Evolutionary conservation across 2,797 vertebrate species (phyloP), one percentile per base, ranked within the genome.

Genomic region (Miichthys miiuy): DNA sequence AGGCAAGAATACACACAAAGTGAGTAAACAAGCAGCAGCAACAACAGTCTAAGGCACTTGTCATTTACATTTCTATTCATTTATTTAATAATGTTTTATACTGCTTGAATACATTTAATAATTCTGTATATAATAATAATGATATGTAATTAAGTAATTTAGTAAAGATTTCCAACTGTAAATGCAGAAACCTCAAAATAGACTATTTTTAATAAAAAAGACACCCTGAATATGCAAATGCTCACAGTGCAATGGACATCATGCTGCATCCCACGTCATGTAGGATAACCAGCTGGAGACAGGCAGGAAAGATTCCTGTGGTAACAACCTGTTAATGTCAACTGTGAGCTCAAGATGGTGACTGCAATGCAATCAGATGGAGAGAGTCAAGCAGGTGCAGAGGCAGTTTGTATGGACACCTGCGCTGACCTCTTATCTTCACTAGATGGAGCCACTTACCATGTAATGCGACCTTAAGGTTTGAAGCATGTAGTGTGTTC

Each of bases 371-470:
- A 51, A 21, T 50, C 58, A 72, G 12, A 58, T 17, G 12, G 34
- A 42, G 20, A 63, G 17, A 57, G 30, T 5, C 16, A 23, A 5
- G 27, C 41, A 25, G 50, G 13, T 7, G 0, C 25, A 14, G 11
- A 55, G 1, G 21, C 3, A 3, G 13, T 52, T 61, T 20, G 16
- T 64, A 30, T 1, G 7, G 5, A 42, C 1, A 5, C 9, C 20
- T 77, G 68, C 60, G 18, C 17, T 73, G 17, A 56, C 60, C 16
- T 21, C 12, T 21, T 46, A 3, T 52, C 9, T 3, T 5, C 88
- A 79, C 69, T 87, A 91, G 91, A 83, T 83, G 81, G 85, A 66
- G 83, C 68, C 51, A 77, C 55, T 58, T 6, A 50, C 70, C 56
- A 67, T 55, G 1, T n/a, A 48, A 72, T 58, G 17, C 10, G 1